Evolutionary conservation across 2,113 vertebrate species (phyloP), one percentile per base, ranked within the genome.

Genomic region (Varanus komodoensis): DNA sequence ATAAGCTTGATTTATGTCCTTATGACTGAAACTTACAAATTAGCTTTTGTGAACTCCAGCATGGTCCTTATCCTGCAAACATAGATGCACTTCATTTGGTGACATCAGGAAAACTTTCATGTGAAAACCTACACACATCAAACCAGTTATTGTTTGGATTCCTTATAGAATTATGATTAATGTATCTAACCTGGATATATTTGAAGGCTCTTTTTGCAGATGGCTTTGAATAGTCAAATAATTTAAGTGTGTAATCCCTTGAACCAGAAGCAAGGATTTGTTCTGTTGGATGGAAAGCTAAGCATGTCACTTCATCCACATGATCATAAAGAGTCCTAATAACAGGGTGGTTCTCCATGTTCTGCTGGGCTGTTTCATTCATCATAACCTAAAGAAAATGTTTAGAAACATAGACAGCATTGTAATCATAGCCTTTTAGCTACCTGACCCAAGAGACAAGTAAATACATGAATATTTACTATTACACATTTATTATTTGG

Each of bases 261-360:
- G 99, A 99, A 64, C 99, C 99, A 11, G 99, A 99, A 7, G 99
- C 99, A 52, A 99, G 97, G 93, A 99, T 99, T 97, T 99, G 99
- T 80, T 99, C 99, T 1, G 98, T 98, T 0, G 99, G 99, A 92
- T 99, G 99, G 95, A 99, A 99, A 82, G 99, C 98, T 0, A 99
- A 98, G 93, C 99, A 99, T 0, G 99, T 99, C 95, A 99, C 99
- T 94, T 99, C 99, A 61, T 99, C 99, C 74, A 99, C 99, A 0
- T 99, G 99, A 95, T 99, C 99, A 0, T 99, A 99, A 17, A 99
- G 97, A 0, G 99, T 99, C 85, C 99, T 98, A 73, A 99, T 99
- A 91, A 99, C 99, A 0, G 99, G 99, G 91, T 99, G 99, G 94
- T 99, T 99, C 95, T 99, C 99, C 99, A 99, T 99, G 96, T 99